Evolutionary conservation across 2,888 invertebrate genomes (phyloP).

Genomic region (Acrocyrtus sp.): DNA sequence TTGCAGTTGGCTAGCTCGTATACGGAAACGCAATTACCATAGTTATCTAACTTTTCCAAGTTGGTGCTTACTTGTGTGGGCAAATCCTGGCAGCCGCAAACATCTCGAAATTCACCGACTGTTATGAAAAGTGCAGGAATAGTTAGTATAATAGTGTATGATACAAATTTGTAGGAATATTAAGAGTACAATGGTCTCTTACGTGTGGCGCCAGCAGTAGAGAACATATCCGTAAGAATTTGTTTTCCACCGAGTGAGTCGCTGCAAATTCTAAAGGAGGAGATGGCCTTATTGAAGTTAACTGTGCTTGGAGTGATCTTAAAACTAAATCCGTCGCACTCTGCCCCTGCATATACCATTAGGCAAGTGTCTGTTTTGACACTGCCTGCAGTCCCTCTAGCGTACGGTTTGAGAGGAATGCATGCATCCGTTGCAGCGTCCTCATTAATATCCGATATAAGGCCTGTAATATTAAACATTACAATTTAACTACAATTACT

Average conservation of each 20-base stretch:
- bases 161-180: too few species aligned
- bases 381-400: not conserved
- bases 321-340: not conserved
- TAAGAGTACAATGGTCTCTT: too few species aligned
- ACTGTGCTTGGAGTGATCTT: too few species aligned
- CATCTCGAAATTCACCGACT: not conserved
- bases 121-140: too few species aligned
- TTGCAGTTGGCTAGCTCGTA: not conserved
- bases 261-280: not conserved
- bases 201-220: not conserved
- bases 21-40: not conserved
- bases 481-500: too few species aligned
- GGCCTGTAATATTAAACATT: too few species aligned
- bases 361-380: not conserved
- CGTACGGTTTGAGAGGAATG: not conserved
- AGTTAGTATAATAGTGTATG: too few species aligned
- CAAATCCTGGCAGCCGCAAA: not conserved
- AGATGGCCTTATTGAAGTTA: too few species aligned
- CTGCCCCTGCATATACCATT: not conserved
- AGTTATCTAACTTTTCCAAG: not conserved
- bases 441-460: too few species aligned
- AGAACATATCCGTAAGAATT: not conserved
- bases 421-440: too few species aligned
- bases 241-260: not conserved
- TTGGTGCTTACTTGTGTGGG: not conserved